These are phyloP conservation scores for Pachydiplax longipennis DNA, from an alignment of 2,888 invertebrate genomes.

Conservation along the genomic window DNA sequence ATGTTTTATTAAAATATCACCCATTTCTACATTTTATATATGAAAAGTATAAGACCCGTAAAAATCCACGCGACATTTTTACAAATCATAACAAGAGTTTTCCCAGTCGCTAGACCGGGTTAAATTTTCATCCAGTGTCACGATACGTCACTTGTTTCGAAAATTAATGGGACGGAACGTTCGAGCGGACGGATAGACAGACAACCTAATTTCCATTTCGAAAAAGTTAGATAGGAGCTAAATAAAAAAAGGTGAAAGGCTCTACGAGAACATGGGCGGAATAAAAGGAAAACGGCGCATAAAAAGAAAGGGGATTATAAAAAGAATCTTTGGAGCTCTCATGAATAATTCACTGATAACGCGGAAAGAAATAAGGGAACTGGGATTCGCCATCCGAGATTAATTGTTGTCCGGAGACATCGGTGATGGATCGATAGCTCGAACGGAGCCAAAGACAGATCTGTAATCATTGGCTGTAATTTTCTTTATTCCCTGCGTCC, in stretches of 20 bases:
- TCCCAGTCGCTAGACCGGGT: too few relatives aligned
- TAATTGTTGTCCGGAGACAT: constrained; percentile 3
- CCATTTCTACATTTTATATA: too few relatives aligned
- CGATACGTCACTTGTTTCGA: too few relatives aligned
- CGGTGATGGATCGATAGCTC: too few relatives aligned
- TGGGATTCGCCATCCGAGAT: not conserved
- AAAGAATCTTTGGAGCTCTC: not conserved
- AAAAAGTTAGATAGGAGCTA: not conserved
- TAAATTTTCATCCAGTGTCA: too few relatives aligned
- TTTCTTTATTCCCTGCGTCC: too few relatives aligned
- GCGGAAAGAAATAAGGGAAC: not conserved
- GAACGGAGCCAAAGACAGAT: too few relatives aligned
- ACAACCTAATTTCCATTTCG: not conserved
- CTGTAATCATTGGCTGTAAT: too few relatives aligned
- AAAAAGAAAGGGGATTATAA: not conserved
- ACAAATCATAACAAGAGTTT: too few relatives aligned
- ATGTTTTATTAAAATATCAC: too few relatives aligned
- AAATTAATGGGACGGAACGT: not conserved
- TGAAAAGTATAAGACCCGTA: too few relatives aligned
- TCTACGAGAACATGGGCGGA: not conserved
- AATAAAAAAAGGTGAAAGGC: not conserved
- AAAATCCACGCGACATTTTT: too few relatives aligned
- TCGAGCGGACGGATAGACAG: not conserved
- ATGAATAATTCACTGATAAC: constrained; percentile 1
- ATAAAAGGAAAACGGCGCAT: not conserved